Evolutionary conservation across 2,888 invertebrate species (phyloP), one percentile per base, ranked within the genome.

Genomic region (Nycteola revayana): DNA sequence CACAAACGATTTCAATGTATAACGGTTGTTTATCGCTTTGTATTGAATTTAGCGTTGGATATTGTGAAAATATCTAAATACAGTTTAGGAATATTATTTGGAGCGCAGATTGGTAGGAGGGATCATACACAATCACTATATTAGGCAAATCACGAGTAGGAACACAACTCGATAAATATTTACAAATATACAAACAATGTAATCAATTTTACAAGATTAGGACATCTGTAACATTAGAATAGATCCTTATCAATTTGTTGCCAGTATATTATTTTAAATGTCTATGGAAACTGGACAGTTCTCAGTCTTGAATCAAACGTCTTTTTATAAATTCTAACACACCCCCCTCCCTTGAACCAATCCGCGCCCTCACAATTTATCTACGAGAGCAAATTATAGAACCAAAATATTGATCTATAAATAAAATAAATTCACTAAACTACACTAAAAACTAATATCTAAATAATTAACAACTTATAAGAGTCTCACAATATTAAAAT

Each of bases 391-490:
- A 35, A 56, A 37, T 31, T 49, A 56, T 40, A 53, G 43, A 57
- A 59, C 46, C 39, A 37, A 49, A 30, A 64, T 45, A 65, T 61
- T 64, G 55, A 56, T 60, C 65, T 71, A 73, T 50, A 43, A 5
- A 57, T 51, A 59, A 65, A 47, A 63, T 62, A 71, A 68, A 65
- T 70, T 67, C 46, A 68, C 75, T 76, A 75, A 59, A 48, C 67
- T 74, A 75, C 60, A 32, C 61, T 71, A 69, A 59, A 45, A 50
- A 53, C 55, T 58, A 58, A 61, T 43, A 49, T 31, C 57, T 55
- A 59, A 55, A 59, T 45, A 54, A 55, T 45, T 54, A 66, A 69
- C 60, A 58, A 62, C 60, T 59, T 59, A 53, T 38, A 56, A 49
- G 56, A 56, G 55, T 63, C 60, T 55, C 61, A 60, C 58, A 50